These are phyloP conservation scores for Gymnopithys bicolor DNA, from an alignment of 2,797 vertebrate species.

Conservation along the genomic window DNA sequence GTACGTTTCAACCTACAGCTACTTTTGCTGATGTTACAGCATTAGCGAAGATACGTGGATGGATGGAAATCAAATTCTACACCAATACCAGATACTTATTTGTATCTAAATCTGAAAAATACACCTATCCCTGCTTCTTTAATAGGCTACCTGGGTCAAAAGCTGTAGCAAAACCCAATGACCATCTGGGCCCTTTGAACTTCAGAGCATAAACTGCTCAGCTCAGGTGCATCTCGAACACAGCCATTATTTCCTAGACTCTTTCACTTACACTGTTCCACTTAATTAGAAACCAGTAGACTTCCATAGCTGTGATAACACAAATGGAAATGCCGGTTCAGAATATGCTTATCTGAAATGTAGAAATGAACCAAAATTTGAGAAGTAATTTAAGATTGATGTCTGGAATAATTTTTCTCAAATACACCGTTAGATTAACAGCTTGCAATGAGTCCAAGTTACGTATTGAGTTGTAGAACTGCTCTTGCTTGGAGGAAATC, in stretches of 20 bases:
- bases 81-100: accelerated
- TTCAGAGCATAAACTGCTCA: neutral
- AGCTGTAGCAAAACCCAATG: neutral
- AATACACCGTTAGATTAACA: neutral
- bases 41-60: neutral
- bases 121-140: neutral
- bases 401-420: neutral
- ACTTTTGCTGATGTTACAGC: neutral
- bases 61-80: neutral
- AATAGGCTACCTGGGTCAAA: neutral
- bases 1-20: neutral
- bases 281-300: neutral
- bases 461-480: neutral
- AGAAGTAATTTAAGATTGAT: neutral
- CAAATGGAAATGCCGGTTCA: neutral
- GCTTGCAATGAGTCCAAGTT: neutral
- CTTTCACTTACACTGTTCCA: accelerated
- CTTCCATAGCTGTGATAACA: neutral
- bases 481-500: neutral
- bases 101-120: neutral
- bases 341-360: neutral
- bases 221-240: neutral
- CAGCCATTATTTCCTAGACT: neutral
- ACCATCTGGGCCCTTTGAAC: neutral
- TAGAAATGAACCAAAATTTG: neutral